phyloP scores from a whole-genome alignment of 2,888 invertebrate species.

The Oxyteleia sp. region DNA sequence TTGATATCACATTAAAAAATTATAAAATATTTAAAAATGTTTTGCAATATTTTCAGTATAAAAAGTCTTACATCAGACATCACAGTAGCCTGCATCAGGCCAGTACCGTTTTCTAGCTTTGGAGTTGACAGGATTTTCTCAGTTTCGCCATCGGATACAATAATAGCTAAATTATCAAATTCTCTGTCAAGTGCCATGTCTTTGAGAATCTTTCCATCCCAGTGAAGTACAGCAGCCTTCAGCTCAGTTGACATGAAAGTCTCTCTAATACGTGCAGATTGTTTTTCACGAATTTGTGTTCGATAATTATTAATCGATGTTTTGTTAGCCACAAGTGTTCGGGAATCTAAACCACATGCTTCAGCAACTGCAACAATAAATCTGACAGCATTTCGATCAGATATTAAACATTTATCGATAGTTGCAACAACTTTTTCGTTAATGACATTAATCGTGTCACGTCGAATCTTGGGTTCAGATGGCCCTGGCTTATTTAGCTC shows the following conservation, averaged over 20 bases:
- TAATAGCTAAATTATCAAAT: conserved; percentile 44
- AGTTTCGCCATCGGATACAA: conserved; percentile 28
- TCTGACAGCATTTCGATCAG: conserved; percentile 59
- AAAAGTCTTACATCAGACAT: conserved; percentile 41
- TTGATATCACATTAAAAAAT: too few relatives aligned
- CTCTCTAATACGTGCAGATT: conserved; percentile 31
- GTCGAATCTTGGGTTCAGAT: conserved; percentile 38
- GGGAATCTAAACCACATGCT: conserved; percentile 47
- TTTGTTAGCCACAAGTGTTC: conserved; percentile 38
- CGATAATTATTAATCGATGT: conserved; percentile 48
- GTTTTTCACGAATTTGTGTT: conserved; percentile 39
- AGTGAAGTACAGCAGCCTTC: conserved; percentile 37
- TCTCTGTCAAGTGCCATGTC: conserved; percentile 6
- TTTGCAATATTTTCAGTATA: not conserved
- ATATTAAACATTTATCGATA: conserved; percentile 63
- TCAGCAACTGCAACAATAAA: conserved; percentile 51
- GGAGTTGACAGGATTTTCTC: conserved; percentile 45
- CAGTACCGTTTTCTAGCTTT: conserved; percentile 46
- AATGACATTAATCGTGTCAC: conserved; percentile 51
- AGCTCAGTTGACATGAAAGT: conserved; percentile 32
- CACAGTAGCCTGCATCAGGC: conserved; percentile 42
- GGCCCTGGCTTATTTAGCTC: not conserved
- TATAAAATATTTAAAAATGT: not conserved
- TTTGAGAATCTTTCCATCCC: conserved; percentile 54
- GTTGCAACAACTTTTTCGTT: conserved; percentile 61